Conservation (phyloP, 1,140 invertebrate genomes). For the Grapholita molesta region DNA sequence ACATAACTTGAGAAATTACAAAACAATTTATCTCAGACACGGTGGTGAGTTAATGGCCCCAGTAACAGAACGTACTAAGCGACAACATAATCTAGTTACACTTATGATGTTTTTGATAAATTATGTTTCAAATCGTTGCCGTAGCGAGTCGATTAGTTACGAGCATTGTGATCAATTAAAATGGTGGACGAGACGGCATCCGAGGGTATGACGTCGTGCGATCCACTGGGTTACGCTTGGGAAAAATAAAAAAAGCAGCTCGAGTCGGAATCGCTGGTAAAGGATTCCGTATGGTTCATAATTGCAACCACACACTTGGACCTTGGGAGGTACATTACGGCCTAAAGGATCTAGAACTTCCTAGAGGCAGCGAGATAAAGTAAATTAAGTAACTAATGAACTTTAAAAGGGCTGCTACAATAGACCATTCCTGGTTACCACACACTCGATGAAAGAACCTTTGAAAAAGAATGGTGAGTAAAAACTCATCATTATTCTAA, state of each 20-base stretch:
- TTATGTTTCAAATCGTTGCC: constrained; percentile 49
- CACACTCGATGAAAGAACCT: no score
- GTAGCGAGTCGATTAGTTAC: constrained; percentile 64
- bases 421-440: no score
- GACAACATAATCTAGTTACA: not conserved
- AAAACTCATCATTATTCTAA: no score
- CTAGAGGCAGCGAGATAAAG: no score
- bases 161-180: constrained; percentile 74
- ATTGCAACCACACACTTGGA: no score
- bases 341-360: no score
- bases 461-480: no score
- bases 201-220: constrained; percentile 52
- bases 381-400: no score
- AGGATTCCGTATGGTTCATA: not conserved
- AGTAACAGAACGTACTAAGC: not conserved
- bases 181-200: constrained; percentile 64
- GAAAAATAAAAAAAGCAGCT: constrained; percentile 26
- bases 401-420: no score
- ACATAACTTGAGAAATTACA: constrained; percentile 12
- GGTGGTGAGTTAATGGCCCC: constrained; percentile 45
- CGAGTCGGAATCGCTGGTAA: no score
- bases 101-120: not conserved
- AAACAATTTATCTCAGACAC: constrained; percentile 29
- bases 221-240: constrained; percentile 40
- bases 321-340: no score